These are phyloP conservation scores for Neodiprion fabricii DNA, from an alignment of 1,140 invertebrate species.

Conservation along the genomic window DNA sequence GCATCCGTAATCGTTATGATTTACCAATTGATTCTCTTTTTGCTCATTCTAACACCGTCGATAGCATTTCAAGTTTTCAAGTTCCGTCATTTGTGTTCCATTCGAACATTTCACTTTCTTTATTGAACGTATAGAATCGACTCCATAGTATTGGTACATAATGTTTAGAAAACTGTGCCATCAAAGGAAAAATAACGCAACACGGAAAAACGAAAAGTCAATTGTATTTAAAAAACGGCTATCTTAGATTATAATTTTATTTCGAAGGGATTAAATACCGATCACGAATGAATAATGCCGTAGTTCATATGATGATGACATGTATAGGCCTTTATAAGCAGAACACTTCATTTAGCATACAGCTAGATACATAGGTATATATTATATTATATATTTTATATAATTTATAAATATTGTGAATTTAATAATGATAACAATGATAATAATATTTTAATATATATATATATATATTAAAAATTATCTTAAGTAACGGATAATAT, in stretches of 20 bases:
- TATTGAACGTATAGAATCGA: too few relatives aligned
- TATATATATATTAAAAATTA: conserved; percentile 36
- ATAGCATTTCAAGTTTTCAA: too few relatives aligned
- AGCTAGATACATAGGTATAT: conserved; percentile 47
- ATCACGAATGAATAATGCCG: too few relatives aligned
- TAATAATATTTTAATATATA: conserved; percentile 31
- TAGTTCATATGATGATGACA: conserved; percentile 11
- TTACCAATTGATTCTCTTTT: too few relatives aligned
- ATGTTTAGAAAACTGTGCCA: too few relatives aligned
- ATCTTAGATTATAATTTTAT: conserved; percentile 18
- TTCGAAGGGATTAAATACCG: conserved; percentile 11
- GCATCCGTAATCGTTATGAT: too few relatives aligned
- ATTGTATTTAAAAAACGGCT: conserved; percentile 18
- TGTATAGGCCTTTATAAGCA: conserved; percentile 55
- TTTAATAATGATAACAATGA: conserved; percentile 39
- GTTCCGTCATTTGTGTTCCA: too few relatives aligned
- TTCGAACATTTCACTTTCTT: too few relatives aligned
- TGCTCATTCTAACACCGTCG: too few relatives aligned
- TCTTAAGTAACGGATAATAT: conserved; percentile 45
- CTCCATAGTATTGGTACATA: too few relatives aligned
- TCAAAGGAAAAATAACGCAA: too few relatives aligned
- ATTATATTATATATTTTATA: conserved; percentile 36
- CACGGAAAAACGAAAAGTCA: too few relatives aligned
- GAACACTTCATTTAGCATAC: conserved; percentile 50
- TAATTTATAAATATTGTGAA: conserved; percentile 47